Evolutionary conservation across 2,888 invertebrate species (phyloP), one percentile per base, ranked within the genome.

Genomic region (Clanis bilineata): DNA sequence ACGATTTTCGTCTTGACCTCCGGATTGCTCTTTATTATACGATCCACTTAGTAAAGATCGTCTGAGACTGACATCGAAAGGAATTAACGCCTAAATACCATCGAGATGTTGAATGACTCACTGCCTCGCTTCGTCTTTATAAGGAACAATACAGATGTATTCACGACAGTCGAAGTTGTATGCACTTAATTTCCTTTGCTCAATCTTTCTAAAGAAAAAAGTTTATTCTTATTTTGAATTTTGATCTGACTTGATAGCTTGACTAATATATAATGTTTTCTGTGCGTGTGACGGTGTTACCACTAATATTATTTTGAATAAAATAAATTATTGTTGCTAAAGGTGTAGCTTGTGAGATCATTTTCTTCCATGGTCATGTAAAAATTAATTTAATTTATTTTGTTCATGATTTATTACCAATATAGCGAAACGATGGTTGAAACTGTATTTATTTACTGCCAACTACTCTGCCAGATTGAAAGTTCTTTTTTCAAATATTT

Each of bases 31-130:
- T 51, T 44, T 51, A 51, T 51, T 32, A 28, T 51, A 32, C 32
- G 51, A 51, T 18, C 51, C 32, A 51, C 51, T 51, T 51, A 51
- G 32, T 9, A 15, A 51, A 51, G 51, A 51, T 32, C 28, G 51
- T 28, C 51, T 28, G 51, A 28, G 51, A 51, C 32, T 51, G 28
- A 51, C 28, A 32, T 51, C 32, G 51, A 51, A 51, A 32, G 51
- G 32, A 51, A 51, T 51, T 32, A 51, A 51, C 51, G 32, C 51
- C 32, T 51, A 51, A 51, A 51, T 51, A 18, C 51, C 51, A 18
- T 51, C 32, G 32, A 47, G 47, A 51, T 51, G 51, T 51, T 32
- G 18, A 18, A 51, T 51, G 51, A 51, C 10, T 51, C 51, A 51
- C 18, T 10, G 25, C 9, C 51, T 28, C 51, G 32, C 28, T 18